phyloP scores from a whole-genome alignment of 2,797 vertebrate species.

The Hydrophis major region DNA sequence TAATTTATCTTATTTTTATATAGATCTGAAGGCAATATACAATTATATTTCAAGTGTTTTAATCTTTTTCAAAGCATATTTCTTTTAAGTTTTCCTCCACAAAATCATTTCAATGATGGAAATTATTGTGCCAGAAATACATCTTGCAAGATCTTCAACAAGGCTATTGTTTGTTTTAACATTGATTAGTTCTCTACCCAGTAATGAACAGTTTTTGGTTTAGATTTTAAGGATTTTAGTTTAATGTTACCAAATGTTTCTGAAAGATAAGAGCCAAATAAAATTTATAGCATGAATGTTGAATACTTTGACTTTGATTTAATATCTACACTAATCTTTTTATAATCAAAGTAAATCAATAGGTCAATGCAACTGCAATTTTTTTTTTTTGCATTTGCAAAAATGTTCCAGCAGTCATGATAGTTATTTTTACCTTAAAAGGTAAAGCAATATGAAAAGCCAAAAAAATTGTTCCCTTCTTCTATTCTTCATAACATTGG shows the following conservation, averaged over 20 bases:
- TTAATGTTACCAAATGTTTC: constrained; percentile 15
- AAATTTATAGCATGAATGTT: constrained; percentile 9
- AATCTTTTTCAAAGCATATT: not conserved
- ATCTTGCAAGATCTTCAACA: not conserved
- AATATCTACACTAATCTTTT: constrained; percentile 20
- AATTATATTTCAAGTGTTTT: not conserved
- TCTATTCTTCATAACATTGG: not conserved
- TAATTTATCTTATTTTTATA: not conserved
- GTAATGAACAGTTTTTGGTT: not conserved
- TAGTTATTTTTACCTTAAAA: not conserved
- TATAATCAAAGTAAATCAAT: constrained; percentile 17
- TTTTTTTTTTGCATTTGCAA: constrained; percentile 35
- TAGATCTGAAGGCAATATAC: not conserved
- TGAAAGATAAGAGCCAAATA: not conserved
- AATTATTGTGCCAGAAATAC: not conserved
- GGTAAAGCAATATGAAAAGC: constrained; percentile 12
- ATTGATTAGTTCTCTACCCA: not conserved
- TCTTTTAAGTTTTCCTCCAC: not conserved
- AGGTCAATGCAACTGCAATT: not conserved
- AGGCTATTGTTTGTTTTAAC: not conserved
- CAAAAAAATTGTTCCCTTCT: not conserved
- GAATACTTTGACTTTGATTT: constrained; percentile 13
- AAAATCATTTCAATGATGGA: not conserved
- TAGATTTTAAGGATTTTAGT: not conserved
- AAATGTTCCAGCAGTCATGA: not conserved